Base-by-base conservation (phyloP, 2,888 invertebrate species). In the Adela reaumurella region DNA sequence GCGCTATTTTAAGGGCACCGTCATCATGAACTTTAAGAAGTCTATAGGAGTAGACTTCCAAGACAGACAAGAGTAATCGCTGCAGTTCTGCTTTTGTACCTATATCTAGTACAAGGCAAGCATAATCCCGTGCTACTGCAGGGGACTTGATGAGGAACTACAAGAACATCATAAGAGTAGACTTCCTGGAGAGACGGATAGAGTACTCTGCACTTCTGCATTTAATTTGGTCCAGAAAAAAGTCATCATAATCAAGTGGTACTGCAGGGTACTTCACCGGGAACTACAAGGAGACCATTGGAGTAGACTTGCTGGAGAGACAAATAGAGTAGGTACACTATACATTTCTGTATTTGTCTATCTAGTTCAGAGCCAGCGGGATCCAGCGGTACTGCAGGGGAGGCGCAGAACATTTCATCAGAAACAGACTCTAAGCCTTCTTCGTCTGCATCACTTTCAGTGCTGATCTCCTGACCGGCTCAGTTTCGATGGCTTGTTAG, bases 81-180 rank as follows among this genome's bases (percentile, higher is more conserved):
- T n/a, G n/a, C n/a, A n/a, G n/a, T n/a, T n/a, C n/a, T n/a, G n/a
- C n/a, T n/a, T n/a, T n/a, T n/a, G n/a, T n/a, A n/a, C n/a, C n/a
- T n/a, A n/a, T n/a, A n/a, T n/a, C n/a, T n/a, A n/a, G n/a, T n/a
- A n/a, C 62, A 97, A 97, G 81, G 95, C 95, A 58, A 94, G 94
- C 67, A 95, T 97, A 95, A 97, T 97, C 68, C 97, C 97, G 97
- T n/a, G n/a, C n/a, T n/a, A n/a, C n/a, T n/a, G n/a, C n/a, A n/a
- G n/a, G n/a, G n/a, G 10, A 10, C 14, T 41, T 41, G 17, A 4
- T 4, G 17, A 41, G n/a, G n/a, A 41, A 41, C 17, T 14, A 11
- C 14, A 29, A 29, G 10, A 14, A 29, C 10, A 41, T 16, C n/a
- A 41, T 41, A n/a, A n/a, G n/a, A 41, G 17, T 41, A n/a, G 35